A percentile compares a stretch with the other conserved stretches of the same genome.
Conservation (phyloP, 2,797 vertebrate species). For the Xerus rutilus region DNA sequence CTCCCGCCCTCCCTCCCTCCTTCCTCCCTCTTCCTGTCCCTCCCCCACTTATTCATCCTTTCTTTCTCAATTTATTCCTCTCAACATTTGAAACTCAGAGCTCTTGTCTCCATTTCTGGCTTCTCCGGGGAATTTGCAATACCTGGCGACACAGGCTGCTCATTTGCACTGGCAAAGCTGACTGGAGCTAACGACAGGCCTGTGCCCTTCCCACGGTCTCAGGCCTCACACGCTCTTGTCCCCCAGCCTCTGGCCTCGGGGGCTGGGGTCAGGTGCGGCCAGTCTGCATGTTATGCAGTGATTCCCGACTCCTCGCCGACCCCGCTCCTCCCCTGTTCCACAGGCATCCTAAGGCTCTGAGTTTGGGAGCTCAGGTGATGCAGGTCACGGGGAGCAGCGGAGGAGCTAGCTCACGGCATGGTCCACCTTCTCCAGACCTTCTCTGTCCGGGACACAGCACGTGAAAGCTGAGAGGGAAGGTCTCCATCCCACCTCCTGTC, state of each 20-base stretch:
- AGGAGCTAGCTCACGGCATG: no score
- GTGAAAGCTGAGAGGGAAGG: no score
- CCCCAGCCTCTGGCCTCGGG: no score
- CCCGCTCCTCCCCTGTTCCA: neutral
- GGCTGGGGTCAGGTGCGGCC: neutral
- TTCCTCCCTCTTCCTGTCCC: accelerated
- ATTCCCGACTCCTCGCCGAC: neutral
- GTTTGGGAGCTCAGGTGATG: neutral
- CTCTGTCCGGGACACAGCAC: no score
- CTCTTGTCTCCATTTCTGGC: neutral
- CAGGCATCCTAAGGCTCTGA: no score
- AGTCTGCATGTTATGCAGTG: accelerated
- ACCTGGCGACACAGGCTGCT: neutral
- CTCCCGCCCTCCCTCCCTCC: accelerated
- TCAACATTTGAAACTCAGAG: neutral
- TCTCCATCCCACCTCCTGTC: neutral
- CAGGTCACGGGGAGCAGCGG: no score
- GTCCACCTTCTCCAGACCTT: no score
- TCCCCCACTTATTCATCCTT: neutral
- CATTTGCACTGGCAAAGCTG: neutral
- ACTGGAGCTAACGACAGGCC: neutral
- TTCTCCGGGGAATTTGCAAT: neutral
- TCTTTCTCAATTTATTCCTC: neutral
- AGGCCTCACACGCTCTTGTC: neutral
- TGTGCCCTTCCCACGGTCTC: neutral